Conservation (phyloP, 1,140 invertebrate species). For the Tetranychus cinnabarinus region DNA sequence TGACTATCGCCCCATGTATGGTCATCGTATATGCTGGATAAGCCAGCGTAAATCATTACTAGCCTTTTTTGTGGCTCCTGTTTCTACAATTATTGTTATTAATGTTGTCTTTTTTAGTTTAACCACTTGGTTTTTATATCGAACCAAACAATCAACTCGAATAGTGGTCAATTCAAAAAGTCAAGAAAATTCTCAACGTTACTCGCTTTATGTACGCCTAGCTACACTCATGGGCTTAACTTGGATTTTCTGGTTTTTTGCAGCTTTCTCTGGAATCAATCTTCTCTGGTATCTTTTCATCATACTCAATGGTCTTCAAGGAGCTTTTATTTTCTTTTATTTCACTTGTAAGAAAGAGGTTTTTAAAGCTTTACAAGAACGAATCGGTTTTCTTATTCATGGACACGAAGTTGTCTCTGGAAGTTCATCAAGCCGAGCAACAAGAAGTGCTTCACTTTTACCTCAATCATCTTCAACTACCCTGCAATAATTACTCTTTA, state of each 20-base stretch:
- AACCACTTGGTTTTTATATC: conserved; percentile 18
- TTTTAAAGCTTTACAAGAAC: neutral
- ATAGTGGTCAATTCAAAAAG: neutral
- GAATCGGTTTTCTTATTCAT: neutral
- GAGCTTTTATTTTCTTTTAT: conserved; percentile 25
- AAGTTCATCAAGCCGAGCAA: no score
- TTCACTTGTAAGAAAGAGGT: conserved; percentile 20
- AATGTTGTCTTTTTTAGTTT: conserved; percentile 28
- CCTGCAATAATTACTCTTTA: no score
- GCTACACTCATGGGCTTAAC: conserved; percentile 26
- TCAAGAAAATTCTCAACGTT: conserved; percentile 10
- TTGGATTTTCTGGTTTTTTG: conserved; percentile 25
- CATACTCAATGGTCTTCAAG: conserved; percentile 24
- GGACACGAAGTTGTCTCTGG: no score
- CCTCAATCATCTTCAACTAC: no score
- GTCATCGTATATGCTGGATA: conserved; percentile 23
- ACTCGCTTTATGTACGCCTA: conserved; percentile 26
- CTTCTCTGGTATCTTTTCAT: conserved; percentile 19
- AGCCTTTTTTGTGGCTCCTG: conserved; percentile 22
- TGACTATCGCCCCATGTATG: conserved; percentile 14
- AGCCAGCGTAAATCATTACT: conserved; percentile 22
- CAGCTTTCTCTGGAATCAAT: conserved; percentile 14
- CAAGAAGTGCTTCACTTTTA: no score
- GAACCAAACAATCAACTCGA: conserved; percentile 3
- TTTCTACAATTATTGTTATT: conserved; percentile 21